Percentiles rank a stretch among this genome's conserved stretches.
phyloP scores from a whole-genome alignment of 2,888 invertebrate genomes.

The Urechis unicinctus region DNA sequence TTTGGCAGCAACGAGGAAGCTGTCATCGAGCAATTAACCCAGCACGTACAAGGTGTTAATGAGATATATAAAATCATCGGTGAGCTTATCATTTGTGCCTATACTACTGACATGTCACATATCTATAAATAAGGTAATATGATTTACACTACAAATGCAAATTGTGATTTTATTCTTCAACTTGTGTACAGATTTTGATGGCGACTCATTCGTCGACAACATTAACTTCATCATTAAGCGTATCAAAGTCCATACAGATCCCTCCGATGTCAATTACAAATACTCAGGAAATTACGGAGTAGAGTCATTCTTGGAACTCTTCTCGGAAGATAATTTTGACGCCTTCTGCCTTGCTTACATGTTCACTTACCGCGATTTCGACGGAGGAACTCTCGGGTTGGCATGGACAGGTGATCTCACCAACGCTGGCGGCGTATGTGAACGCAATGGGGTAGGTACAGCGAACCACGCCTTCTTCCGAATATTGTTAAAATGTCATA shows the following conservation, averaged over 20 bases:
- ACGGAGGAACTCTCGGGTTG: slow-evolving; percentile 91
- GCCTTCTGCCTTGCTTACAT: slow-evolving; percentile 97
- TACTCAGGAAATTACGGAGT: slow-evolving; percentile 58
- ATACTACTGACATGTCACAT: too few relatives aligned
- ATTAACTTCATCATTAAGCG: slow-evolving; percentile 94
- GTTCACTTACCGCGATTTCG: slow-evolving; percentile 96
- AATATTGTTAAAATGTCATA: neutral
- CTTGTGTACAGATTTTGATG: slow-evolving; percentile 85
- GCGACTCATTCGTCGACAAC: slow-evolving; percentile 86
- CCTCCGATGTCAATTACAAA: slow-evolving; percentile 78
- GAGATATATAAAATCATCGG: slow-evolving; percentile 49
- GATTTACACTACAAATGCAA: neutral
- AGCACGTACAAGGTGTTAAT: slow-evolving; percentile 89
- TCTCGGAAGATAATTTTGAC: slow-evolving; percentile 90
- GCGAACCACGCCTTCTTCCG: neutral
- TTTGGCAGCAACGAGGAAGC: slow-evolving; percentile 64
- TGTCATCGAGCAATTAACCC: slow-evolving; percentile 89
- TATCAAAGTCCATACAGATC: slow-evolving; percentile 86
- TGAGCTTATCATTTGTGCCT: slow-evolving; percentile 27
- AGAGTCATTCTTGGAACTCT: slow-evolving; percentile 50
- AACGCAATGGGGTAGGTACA: slow-evolving; percentile 62
- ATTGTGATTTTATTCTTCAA: slow-evolving; percentile 52
- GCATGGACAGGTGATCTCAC: slow-evolving; percentile 89
- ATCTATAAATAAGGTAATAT: too few relatives aligned
- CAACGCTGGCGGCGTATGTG: slow-evolving; percentile 90